These are phyloP conservation scores for Antidorcas marsupialis DNA, from an alignment of 2,113 vertebrate species.

Conservation along the genomic window DNA sequence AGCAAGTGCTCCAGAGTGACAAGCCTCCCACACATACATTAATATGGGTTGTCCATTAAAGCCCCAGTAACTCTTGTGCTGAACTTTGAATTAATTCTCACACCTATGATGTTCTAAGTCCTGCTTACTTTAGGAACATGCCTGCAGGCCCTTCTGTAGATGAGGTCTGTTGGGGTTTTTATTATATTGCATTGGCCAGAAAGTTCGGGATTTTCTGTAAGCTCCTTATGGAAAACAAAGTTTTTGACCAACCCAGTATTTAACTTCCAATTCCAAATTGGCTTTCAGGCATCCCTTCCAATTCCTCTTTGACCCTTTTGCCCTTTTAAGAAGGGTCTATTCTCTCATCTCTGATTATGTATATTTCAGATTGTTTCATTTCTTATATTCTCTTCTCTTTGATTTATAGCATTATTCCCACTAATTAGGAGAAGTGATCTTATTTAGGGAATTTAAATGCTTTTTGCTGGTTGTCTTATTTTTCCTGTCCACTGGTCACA, in stretches of 20 bases:
- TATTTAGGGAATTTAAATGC: not conserved
- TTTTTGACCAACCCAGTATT: not conserved
- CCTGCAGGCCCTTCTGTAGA: not conserved
- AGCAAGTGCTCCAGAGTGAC: not conserved
- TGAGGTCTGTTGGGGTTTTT: not conserved
- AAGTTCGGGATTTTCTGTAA: not conserved
- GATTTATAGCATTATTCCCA: conserved; percentile 5
- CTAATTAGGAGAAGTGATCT: not conserved
- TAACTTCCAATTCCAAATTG: not conserved
- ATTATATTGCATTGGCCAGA: not conserved
- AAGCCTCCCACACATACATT: not conserved
- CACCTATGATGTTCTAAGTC: not conserved
- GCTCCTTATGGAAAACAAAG: not conserved
- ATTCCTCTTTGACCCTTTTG: not conserved
- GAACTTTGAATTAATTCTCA: conserved; percentile 14
- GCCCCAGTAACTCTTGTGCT: not conserved
- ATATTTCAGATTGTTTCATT: not conserved
- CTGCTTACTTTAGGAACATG: not conserved
- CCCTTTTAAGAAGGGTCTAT: not conserved
- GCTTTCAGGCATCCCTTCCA: not conserved
- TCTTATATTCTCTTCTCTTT: not conserved
- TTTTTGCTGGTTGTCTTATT: not conserved
- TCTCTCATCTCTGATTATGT: not conserved
- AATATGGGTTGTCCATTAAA: not conserved
- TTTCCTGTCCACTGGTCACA: not conserved